These are phyloP conservation scores for Philaethria dido DNA, from an alignment of 2,888 invertebrate genomes.

Conservation along the genomic window DNA sequence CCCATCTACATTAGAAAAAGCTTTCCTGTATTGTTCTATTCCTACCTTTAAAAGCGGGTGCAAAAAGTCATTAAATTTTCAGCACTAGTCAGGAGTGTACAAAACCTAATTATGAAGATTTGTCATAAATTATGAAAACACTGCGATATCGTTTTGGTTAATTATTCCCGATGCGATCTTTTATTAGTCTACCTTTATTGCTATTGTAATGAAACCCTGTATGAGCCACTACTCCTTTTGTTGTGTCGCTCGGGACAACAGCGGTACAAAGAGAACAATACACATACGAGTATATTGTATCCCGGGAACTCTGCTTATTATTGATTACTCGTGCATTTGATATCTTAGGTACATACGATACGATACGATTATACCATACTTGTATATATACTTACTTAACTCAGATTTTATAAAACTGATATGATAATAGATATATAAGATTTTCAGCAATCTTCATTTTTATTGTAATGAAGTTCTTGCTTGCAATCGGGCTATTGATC, in stretches of 20 bases:
- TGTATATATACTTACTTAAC: no score
- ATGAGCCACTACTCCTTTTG: conserved; percentile 44
- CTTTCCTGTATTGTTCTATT: not conserved
- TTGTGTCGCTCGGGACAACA: conserved; percentile 35
- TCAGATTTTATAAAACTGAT: not conserved
- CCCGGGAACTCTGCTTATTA: conserved; percentile 14
- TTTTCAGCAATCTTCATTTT: conserved; percentile 18
- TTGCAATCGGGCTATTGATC: conserved; percentile 55
- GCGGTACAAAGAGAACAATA: conserved; percentile 51
- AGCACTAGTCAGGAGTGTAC: not conserved
- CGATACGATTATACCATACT: no score
- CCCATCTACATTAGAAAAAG: not conserved
- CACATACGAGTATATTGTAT: conserved; percentile 33
- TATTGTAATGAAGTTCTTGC: conserved; percentile 49
- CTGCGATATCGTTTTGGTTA: conserved; percentile 35
- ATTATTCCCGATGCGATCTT: conserved; percentile 49
- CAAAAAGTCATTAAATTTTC: not conserved
- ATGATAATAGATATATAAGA: not conserved
- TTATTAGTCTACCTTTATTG: conserved; percentile 52
- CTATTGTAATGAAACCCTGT: conserved; percentile 47
- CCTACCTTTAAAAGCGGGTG: not conserved
- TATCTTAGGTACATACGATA: not conserved
- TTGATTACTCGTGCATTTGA: conserved; percentile 13
- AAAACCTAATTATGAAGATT: conserved; percentile 19
- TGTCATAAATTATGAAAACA: conserved; percentile 6